A percentile compares a stretch with the other conserved stretches of the same genome.
These are phyloP conservation scores for Bovichtus diacanthus DNA, from an alignment of 2,797 vertebrate species.

Conservation along the genomic window DNA sequence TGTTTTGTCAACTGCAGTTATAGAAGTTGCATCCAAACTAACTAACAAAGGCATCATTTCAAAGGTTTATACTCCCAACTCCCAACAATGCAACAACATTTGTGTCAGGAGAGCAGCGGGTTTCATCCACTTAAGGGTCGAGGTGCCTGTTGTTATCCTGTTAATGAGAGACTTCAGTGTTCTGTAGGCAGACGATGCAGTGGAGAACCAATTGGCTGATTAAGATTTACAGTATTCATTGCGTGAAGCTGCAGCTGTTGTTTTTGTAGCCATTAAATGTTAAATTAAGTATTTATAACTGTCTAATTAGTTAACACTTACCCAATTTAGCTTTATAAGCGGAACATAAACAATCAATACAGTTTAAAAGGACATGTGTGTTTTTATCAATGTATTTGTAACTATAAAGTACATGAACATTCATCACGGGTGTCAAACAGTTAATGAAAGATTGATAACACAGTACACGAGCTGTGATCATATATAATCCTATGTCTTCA, in stretches of 20 bases:
- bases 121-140: slow-evolving; percentile 5
- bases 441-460: not conserved
- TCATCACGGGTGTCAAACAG: not conserved
- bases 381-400: rapidly evolving
- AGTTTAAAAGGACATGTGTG: not conserved
- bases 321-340: too few species aligned
- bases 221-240: not conserved
- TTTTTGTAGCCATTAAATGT: not conserved
- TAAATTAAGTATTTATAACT: not conserved
- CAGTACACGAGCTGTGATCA: not conserved
- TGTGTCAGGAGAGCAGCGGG: not conserved
- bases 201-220: not conserved
- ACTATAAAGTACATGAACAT: too few species aligned
- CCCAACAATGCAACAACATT: not conserved
- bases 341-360: too few species aligned
- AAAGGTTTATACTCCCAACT: not conserved
- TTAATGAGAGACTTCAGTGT: not conserved
- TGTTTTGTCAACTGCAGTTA: not conserved
- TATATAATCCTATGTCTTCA: not conserved
- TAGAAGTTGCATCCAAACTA: slow-evolving; percentile 8
- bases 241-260: not conserved
- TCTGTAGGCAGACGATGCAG: not conserved
- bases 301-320: too few species aligned
- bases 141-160: not conserved
- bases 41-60: slow-evolving; percentile 3